A percentile compares a stretch with the other conserved stretches of the same genome.
Conservation (phyloP, 23 tunicate species). For the Oikopleura dioica region DNA sequence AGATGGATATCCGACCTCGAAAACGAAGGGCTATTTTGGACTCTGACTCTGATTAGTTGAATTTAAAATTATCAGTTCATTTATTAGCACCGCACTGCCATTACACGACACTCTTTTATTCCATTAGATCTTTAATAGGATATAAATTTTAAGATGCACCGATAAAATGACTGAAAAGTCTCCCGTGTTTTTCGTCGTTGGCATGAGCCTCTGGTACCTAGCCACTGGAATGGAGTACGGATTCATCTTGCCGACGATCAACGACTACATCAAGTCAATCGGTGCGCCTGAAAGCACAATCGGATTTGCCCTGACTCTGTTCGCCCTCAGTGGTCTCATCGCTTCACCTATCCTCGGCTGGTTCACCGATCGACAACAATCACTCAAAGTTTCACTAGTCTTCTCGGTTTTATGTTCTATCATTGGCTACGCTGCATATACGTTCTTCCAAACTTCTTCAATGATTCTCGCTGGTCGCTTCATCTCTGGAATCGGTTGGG, state of each 20-base stretch:
- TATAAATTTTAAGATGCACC: no score
- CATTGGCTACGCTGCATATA: not conserved
- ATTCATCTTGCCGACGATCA: not conserved
- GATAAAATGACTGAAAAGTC: no score
- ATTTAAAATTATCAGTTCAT: no score
- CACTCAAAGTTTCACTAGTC: no score
- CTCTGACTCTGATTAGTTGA: not conserved
- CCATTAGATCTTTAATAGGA: no score
- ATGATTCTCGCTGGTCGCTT: not conserved
- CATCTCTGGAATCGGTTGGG: not conserved
- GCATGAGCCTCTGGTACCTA: not conserved
- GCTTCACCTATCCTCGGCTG: not conserved
- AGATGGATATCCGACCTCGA: not conserved
- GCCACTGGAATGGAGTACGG: not conserved
- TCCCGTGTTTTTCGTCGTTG: not conserved
- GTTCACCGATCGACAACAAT: no score
- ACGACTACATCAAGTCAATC: not conserved
- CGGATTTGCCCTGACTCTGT: not conserved
- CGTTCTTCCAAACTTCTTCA: not conserved
- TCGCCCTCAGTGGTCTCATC: not conserved
- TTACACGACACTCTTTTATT: no score
- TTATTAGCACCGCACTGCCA: no score
- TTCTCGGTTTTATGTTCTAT: not conserved
- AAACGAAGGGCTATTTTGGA: not conserved
- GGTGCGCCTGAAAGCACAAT: constrained; percentile 1